These are phyloP conservation scores for Aplysina aerophoba DNA, from an alignment of 37 sponge, comb jelly and placozoan genomes.

Conservation along the genomic window DNA sequence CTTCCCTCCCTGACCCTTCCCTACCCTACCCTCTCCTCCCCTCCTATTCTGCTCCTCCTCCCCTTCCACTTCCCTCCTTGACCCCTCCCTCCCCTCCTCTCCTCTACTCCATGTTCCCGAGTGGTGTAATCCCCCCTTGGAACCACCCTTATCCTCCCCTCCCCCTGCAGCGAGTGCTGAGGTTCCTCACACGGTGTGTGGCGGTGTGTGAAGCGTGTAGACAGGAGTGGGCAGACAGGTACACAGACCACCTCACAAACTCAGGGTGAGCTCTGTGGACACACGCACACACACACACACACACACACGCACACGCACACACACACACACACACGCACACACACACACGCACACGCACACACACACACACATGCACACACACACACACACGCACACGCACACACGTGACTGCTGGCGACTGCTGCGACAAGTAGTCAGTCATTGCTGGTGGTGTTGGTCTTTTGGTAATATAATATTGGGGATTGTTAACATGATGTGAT, in stretches of 20 bases:
- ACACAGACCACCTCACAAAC: not conserved
- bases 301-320: no score
- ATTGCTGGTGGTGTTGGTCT: no score
- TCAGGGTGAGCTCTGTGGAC: not conserved
- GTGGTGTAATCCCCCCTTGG: not conserved
- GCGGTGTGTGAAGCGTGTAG: conserved; percentile 5
- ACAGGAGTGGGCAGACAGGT: conserved; percentile 11
- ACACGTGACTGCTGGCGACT: no score
- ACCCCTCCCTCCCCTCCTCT: not conserved
- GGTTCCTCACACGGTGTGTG: not conserved
- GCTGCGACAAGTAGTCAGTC: no score
- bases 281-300: no score
- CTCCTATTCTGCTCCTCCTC: not conserved
- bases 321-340: not conserved
- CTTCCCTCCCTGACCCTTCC: not conserved
- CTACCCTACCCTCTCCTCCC: not conserved
- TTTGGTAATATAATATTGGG: no score
- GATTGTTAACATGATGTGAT: no score
- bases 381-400: not conserved
- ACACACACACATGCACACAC: not conserved
- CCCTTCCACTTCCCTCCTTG: not conserved
- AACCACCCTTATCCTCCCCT: not conserved
- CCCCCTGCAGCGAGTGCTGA: not conserved
- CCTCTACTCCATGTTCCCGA: not conserved
- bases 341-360: not conserved